Evolutionary conservation across 2,113 vertebrate genomes (phyloP).

Genomic region (Tichodroma muraria): DNA sequence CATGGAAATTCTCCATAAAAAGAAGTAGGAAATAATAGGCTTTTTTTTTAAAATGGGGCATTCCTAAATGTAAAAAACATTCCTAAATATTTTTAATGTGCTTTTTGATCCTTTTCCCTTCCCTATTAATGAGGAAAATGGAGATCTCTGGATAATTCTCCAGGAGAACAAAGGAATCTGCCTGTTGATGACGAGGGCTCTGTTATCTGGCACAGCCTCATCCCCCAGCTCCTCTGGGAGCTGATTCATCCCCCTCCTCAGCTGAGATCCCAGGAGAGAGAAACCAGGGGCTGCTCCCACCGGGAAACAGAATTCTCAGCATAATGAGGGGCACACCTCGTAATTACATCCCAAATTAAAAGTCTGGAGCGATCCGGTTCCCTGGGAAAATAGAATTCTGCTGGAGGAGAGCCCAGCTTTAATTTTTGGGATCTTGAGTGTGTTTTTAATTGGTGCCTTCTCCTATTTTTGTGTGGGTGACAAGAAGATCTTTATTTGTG

Average conservation of each 20-base stretch:
- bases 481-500: background rate
- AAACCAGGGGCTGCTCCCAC: background rate
- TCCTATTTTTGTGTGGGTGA: background rate
- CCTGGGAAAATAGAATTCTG: rapidly evolving
- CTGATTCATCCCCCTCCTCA: background rate
- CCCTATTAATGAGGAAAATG: background rate
- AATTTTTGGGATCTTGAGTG: rapidly evolving
- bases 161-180: background rate
- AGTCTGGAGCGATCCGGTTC: background rate
- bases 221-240: background rate
- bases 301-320: background rate
- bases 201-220: background rate
- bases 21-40: no score
- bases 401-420: background rate
- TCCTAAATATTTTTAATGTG: no score
- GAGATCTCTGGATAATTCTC: background rate
- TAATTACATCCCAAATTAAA: background rate
- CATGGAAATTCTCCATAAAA: no score
- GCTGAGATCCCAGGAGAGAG: background rate
- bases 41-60: no score
- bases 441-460: background rate
- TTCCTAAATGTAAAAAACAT: no score
- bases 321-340: background rate
- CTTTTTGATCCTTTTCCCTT: background rate
- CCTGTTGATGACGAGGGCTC: background rate